These are phyloP conservation scores for Seriola dumerili DNA, from an alignment of 2,113 vertebrate species.

Conservation along the genomic window DNA sequence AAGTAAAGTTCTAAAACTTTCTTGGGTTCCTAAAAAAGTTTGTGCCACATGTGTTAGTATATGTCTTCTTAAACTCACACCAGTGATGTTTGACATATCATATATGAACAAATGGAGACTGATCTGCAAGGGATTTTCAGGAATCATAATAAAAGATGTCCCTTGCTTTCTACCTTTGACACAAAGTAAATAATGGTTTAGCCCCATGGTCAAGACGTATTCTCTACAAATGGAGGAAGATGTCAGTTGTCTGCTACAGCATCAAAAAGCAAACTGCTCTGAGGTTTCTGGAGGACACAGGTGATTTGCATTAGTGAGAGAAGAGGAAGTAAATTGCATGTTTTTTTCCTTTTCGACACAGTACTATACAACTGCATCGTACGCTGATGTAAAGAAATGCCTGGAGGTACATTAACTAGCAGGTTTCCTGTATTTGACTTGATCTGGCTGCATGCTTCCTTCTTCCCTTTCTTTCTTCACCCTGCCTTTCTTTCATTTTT, in stretches of 20 bases:
- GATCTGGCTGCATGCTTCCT: not conserved
- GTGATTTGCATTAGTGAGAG: conserved; percentile 21
- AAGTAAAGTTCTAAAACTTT: too few relatives aligned
- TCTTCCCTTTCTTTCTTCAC: not conserved
- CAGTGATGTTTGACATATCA: too few relatives aligned
- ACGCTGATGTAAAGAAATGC: conserved; percentile 44
- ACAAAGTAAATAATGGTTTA: not conserved
- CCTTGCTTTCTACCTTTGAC: not conserved
- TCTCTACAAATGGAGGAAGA: conserved; percentile 16
- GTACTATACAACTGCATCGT: not conserved
- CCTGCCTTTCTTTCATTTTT: not conserved
- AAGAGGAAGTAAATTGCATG: conserved; percentile 13
- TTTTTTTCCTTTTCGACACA: conserved; percentile 7
- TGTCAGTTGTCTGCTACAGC: conserved; percentile 6
- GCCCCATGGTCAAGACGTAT: not conserved
- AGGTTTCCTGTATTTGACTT: conserved; percentile 14
- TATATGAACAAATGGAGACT: too few relatives aligned
- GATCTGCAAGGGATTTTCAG: too few relatives aligned
- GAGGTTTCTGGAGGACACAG: conserved; percentile 5
- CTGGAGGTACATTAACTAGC: conserved; percentile 40
- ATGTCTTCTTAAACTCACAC: too few relatives aligned
- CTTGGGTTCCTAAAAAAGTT: too few relatives aligned
- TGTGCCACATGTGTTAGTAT: too few relatives aligned
- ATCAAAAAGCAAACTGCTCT: conserved; percentile 15
- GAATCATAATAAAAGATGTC: not conserved